phyloP scores from a whole-genome alignment of 2,888 invertebrate genomes.

The Drosophila infuscata region DNA sequence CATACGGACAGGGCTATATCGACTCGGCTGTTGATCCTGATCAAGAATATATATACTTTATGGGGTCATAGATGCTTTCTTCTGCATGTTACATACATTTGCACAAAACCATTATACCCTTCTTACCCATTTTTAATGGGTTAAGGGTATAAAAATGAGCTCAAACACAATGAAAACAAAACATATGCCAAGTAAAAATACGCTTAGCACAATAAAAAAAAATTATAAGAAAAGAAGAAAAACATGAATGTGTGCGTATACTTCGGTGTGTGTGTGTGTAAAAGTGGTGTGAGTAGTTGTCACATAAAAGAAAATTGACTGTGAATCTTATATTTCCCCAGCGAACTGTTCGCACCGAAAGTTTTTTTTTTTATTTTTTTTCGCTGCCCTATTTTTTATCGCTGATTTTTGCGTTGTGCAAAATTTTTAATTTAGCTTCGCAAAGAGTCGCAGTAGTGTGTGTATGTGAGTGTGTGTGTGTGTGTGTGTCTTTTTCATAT shows the following conservation, averaged over 20 bases:
- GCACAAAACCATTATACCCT: no score
- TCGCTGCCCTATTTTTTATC: slow-evolving; percentile 41
- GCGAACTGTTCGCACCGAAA: slow-evolving; percentile 30
- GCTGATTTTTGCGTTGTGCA: slow-evolving; percentile 47
- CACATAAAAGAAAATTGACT: slow-evolving; percentile 78
- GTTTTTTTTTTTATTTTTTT: not conserved
- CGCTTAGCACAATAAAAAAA: slow-evolving; percentile 60
- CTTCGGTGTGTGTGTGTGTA: slow-evolving; percentile 16
- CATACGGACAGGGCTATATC: no score
- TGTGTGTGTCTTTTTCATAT: slow-evolving; percentile 35
- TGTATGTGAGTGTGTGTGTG: not conserved
- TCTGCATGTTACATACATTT: no score
- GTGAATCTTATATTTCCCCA: slow-evolving; percentile 69
- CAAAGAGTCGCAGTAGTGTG: not conserved
- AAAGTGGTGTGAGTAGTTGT: slow-evolving; percentile 27
- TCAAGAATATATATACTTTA: no score
- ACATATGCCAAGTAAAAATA: slow-evolving; percentile 58
- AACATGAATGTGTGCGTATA: slow-evolving; percentile 23
- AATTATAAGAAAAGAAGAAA: not conserved
- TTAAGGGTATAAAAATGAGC: not conserved
- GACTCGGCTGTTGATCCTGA: no score
- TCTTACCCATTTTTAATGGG: no score
- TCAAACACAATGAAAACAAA: slow-evolving; percentile 11
- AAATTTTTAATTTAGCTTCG: slow-evolving; percentile 61
- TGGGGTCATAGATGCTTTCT: no score